Conservation (phyloP, 2,113 vertebrate species). For the Entomyzon cyanotis region DNA sequence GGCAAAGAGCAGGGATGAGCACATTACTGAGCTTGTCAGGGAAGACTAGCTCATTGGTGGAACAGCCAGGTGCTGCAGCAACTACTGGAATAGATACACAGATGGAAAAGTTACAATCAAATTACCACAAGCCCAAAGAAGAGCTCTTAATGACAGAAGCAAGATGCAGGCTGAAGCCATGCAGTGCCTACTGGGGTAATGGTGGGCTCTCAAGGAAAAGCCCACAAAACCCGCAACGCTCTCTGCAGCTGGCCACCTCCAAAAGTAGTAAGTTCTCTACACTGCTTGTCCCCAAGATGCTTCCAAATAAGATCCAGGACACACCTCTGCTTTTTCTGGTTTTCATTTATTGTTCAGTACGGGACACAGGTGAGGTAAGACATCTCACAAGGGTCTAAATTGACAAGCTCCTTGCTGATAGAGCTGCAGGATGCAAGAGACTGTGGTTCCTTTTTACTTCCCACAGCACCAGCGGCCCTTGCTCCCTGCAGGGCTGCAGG, state of each 20-base stretch:
- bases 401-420: slow-evolving; percentile 11
- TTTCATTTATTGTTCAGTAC: slow-evolving; percentile 37
- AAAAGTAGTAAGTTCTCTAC: background rate
- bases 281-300: background rate
- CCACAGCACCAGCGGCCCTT: background rate
- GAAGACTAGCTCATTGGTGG: background rate
- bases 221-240: background rate
- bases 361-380: slow-evolving; percentile 22
- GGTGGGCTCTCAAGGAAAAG: background rate
- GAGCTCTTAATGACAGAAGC: background rate
- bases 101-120: background rate
- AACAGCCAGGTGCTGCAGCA: background rate
- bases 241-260: background rate
- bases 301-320: background rate
- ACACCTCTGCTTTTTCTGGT: background rate
- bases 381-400: slow-evolving; percentile 49
- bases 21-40: background rate
- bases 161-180: background rate
- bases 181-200: fast-evolving
- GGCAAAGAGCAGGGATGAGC: background rate
- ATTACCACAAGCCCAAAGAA: background rate
- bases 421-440: background rate
- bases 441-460: background rate
- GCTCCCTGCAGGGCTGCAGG: background rate
- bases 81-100: background rate